Conservation (phyloP, 2,888 invertebrate genomes). For the Andrena chrysosceles region DNA sequence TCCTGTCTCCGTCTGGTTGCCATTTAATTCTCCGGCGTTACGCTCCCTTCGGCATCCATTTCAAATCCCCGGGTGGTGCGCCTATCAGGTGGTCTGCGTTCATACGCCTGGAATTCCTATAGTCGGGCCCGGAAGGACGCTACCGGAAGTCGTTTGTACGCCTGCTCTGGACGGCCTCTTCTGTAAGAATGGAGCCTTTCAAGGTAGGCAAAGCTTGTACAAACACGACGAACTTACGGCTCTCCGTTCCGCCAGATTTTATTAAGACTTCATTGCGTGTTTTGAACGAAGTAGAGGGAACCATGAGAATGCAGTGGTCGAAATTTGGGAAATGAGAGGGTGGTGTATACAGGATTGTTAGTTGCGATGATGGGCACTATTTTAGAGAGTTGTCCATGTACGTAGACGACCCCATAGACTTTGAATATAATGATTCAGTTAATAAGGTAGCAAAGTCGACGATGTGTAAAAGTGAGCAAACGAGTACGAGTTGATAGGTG, state of each 20-base stretch:
- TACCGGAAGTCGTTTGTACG: constrained; percentile 62
- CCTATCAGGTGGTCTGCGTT: constrained; percentile 59
- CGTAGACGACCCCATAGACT: too few relatives aligned
- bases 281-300: neutral
- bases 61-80: constrained; percentile 68
- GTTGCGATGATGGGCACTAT: too few relatives aligned
- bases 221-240: constrained; percentile 29
- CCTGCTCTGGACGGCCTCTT: constrained; percentile 18
- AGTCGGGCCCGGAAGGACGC: constrained; percentile 48
- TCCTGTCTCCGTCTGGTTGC: constrained; percentile 67
- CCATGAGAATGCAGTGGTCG: neutral
- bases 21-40: constrained; percentile 70
- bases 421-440: neutral
- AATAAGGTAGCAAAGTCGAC: neutral
- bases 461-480: neutral
- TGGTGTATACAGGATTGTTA: too few relatives aligned
- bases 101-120: constrained; percentile 57
- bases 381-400: too few relatives aligned
- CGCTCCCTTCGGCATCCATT: constrained; percentile 71
- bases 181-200: neutral
- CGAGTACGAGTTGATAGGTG: neutral
- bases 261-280: neutral
- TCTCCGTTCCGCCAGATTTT: constrained; percentile 1
- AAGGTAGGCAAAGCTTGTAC: neutral
- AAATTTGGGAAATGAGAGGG: too few relatives aligned